Conservation (phyloP, 2,113 vertebrate species). For the Atractosteus spatula region DNA sequence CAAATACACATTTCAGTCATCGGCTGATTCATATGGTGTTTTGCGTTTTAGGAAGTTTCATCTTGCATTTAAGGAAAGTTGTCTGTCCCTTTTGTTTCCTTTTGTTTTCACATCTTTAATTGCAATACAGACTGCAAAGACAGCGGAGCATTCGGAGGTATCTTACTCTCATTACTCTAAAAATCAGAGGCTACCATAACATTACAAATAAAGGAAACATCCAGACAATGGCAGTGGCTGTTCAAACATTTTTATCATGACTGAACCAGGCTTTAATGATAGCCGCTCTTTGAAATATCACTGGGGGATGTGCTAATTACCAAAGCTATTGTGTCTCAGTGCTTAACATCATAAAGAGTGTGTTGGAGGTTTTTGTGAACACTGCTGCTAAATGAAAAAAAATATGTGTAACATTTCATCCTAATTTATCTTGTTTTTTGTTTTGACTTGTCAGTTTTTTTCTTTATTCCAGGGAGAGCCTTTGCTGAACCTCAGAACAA, state of each 20-base stretch:
- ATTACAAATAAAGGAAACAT: neutral
- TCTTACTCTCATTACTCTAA: conserved; percentile 8
- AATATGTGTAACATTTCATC: neutral
- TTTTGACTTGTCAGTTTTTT: neutral
- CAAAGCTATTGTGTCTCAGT: conserved; percentile 17
- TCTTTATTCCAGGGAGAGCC: conserved; percentile 73
- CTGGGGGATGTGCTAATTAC: conserved; percentile 5
- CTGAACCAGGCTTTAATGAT: neutral
- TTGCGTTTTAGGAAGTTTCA: no score
- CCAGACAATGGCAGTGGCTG: conserved; percentile 8
- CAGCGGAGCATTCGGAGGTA: conserved; percentile 5
- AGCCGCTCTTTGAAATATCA: conserved; percentile 3
- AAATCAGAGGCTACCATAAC: conserved; percentile 8
- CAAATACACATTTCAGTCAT: no score
- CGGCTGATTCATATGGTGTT: no score
- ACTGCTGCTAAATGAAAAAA: conserved; percentile 32
- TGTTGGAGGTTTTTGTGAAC: conserved; percentile 13
- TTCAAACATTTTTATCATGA: conserved; percentile 7
- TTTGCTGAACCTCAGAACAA: conserved; percentile 77
- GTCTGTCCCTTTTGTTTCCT: no score
- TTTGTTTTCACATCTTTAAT: no score
- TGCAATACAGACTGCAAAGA: no score
- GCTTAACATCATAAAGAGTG: conserved; percentile 10
- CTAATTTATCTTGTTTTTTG: conserved; percentile 42
- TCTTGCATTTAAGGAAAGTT: no score